Base-by-base conservation (phyloP, 2,888 invertebrate species). In the Criorhina ranunculi region DNA sequence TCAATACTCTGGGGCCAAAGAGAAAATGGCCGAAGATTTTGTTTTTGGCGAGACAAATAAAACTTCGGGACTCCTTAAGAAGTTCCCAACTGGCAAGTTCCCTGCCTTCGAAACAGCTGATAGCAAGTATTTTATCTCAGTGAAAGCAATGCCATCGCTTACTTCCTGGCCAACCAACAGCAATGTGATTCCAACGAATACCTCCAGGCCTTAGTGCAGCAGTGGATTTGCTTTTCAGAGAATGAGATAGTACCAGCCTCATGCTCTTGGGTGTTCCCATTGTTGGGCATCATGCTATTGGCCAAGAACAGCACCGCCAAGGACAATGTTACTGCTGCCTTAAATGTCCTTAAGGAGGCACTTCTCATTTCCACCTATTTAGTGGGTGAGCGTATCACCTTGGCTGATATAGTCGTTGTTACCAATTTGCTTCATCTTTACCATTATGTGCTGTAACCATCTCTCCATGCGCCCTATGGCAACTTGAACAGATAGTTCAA, bases 121-220 rank as follows among this genome's bases (percentile, higher is more conserved):
- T n/a, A n/a, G n/a, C n/a, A 95, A 96, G 91, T n/a, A n/a, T n/a
- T n/a, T n/a, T 95, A 92, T 70, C 93, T 98, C 89, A 96, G 96
- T 88, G 98, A 99, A 92, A 97, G 98, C 93, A 98, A 98, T 94
- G 98, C 98, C 86, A 99, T 99, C 92, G 98, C 98, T 87, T 97
- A 96, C 91, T 98, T 96, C 92, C 95, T 98, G 89, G 94, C 96
- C 33, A 97, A 96, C 89, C 95, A 95, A 69, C 95, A 96, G 89
- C 93, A 98, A 73, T 95, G 96, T 87, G 98, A 98, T 5, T 93
- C 93, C 67, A 95, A 94, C 88, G 94, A 95, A 53, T 92, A 94
- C 53, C 95, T 96, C 67, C 95, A 95, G 90, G 96, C 99, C 6
- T 95, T 96, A 90, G 94, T 99, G 82, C 94, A 96, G 90, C 99